Conservation (phyloP, 2,888 invertebrate genomes). For the Spilarctia lutea region DNA sequence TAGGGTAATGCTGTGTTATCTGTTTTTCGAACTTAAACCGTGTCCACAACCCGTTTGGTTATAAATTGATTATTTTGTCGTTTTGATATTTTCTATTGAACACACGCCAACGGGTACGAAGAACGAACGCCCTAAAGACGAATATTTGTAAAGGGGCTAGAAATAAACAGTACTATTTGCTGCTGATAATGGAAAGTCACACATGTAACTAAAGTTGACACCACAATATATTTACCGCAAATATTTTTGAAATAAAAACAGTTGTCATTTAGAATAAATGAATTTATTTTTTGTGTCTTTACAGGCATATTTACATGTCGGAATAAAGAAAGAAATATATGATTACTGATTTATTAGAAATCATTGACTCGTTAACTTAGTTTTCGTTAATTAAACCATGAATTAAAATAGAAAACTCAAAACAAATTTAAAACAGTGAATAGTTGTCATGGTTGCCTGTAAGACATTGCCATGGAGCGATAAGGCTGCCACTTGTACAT, state of each 20-base stretch:
- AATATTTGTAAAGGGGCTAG: not conserved
- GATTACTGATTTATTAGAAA: not conserved
- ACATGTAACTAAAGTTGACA: not conserved
- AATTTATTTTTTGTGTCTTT: too few species aligned
- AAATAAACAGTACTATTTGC: not conserved
- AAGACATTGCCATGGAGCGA: too few species aligned
- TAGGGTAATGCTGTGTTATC: not conserved
- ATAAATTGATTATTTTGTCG: not conserved
- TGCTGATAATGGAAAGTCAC: not conserved
- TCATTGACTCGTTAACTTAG: too few species aligned
- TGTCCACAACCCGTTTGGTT: not conserved
- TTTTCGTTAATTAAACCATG: too few species aligned
- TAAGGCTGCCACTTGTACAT: too few species aligned
- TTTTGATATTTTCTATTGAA: not conserved
- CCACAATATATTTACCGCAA: not conserved
- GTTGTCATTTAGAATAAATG: too few species aligned
- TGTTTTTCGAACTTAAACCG: not conserved
- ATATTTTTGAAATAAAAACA: not conserved
- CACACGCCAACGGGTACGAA: not conserved
- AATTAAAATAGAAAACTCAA: not conserved
- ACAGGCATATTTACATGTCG: too few species aligned
- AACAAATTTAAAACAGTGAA: not conserved
- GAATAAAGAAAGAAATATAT: not conserved
- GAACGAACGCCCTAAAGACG: not conserved
- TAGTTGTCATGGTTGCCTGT: too few species aligned